A percentile compares a stretch with the other conserved stretches of the same genome.
These are phyloP conservation scores for Polyploca ridens DNA, from an alignment of 2,888 invertebrate species.

Conservation along the genomic window DNA sequence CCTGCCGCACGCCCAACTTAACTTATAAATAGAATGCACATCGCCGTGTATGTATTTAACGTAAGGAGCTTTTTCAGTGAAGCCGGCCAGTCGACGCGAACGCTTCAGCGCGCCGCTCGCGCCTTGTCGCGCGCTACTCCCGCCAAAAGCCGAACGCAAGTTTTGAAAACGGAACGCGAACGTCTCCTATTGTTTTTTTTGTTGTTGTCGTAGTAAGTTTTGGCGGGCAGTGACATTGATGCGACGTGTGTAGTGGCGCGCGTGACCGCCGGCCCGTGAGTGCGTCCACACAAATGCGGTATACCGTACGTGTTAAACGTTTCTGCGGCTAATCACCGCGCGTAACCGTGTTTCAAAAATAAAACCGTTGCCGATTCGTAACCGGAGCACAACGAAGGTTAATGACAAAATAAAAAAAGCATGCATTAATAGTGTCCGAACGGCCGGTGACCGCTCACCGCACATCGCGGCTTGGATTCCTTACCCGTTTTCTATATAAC, in stretches of 20 bases:
- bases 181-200: slow-evolving; percentile 23
- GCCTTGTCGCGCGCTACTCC: slow-evolving; percentile 52
- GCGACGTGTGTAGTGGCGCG: slow-evolving; percentile 14
- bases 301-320: neutral
- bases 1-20: slow-evolving; percentile 74
- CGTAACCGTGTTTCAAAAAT: slow-evolving; percentile 81
- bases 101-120: slow-evolving; percentile 70
- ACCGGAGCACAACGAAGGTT: slow-evolving; percentile 82
- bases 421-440: slow-evolving; percentile 71
- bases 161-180: slow-evolving; percentile 57
- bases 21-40: slow-evolving; percentile 81
- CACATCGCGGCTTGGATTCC: slow-evolving; percentile 57
- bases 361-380: slow-evolving; percentile 79
- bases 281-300: slow-evolving; percentile 3
- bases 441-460: slow-evolving; percentile 47
- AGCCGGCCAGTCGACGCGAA: slow-evolving; percentile 71
- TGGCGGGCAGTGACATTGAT: slow-evolving; percentile 16
- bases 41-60: slow-evolving; percentile 72
- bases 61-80: slow-evolving; percentile 76
- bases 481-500: slow-evolving; percentile 41
- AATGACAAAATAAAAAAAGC: slow-evolving; percentile 80
- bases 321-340: slow-evolving; percentile 56
- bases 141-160: slow-evolving; percentile 55
- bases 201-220: slow-evolving; percentile 26
- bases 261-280: slow-evolving; percentile 19